Conservation (phyloP, 2,797 vertebrate genomes). For the Gadopsis marmoratus region DNA sequence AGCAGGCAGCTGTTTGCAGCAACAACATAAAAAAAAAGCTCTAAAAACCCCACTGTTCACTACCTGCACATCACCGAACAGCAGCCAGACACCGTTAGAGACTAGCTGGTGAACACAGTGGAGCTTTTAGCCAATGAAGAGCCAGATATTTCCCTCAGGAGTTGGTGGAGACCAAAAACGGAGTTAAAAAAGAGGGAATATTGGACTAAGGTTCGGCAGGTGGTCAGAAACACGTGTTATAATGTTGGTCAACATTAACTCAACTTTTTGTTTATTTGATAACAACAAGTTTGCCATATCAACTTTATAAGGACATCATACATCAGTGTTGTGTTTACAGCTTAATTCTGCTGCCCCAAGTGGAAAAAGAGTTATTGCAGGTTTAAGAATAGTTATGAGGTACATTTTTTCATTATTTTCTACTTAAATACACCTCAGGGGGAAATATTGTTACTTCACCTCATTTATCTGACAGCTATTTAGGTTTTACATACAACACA, state of each 20-base stretch:
- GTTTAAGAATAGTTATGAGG: not conserved
- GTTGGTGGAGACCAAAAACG: conserved; percentile 13
- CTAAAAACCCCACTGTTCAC: not conserved
- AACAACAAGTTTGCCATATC: not conserved
- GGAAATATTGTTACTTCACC: not conserved
- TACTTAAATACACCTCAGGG: too few species aligned
- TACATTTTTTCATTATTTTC: not conserved
- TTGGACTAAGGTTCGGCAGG: not conserved
- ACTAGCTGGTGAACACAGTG: not conserved
- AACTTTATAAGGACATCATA: not conserved
- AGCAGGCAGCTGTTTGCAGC: conserved; percentile 1
- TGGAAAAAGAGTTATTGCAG: not conserved
- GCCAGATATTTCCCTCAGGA: not conserved
- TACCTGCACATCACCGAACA: not conserved
- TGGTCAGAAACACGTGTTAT: too few species aligned
- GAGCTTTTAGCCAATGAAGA: not conserved
- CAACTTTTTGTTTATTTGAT: too few species aligned
- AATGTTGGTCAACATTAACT: not conserved
- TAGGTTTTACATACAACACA: not conserved
- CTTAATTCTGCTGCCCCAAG: not conserved
- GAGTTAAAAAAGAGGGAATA: not conserved
- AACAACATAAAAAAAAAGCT: not conserved
- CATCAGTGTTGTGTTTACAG: not conserved
- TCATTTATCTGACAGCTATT: not conserved
- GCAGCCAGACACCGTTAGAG: not conserved